A percentile compares a stretch with the other conserved stretches of the same genome.
These are phyloP conservation scores for Rachycentron canadum DNA, from an alignment of 2,797 vertebrate species.

Conservation along the genomic window DNA sequence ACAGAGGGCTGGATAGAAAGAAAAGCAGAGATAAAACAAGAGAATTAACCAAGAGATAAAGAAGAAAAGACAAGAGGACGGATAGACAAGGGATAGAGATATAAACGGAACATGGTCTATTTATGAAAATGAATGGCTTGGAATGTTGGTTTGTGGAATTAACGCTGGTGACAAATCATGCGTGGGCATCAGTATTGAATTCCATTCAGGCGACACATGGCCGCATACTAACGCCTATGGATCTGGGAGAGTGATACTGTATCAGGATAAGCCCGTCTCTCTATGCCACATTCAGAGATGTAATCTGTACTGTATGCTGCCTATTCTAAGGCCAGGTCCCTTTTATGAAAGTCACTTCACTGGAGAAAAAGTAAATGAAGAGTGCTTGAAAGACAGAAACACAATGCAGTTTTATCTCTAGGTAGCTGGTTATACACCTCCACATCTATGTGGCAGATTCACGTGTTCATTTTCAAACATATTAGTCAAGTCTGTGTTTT, in stretches of 20 bases:
- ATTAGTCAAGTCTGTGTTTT: background rate
- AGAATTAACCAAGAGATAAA: conserved; percentile 69
- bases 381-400: conserved; percentile 21
- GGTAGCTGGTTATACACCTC: background rate
- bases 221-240: conserved; percentile 44
- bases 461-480: no score
- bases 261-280: conserved; percentile 66
- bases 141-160: conserved; percentile 72
- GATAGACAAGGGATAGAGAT: conserved; percentile 59
- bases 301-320: conserved; percentile 61
- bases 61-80: conserved; percentile 35
- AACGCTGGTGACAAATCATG: conserved; percentile 64
- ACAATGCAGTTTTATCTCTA: conserved; percentile 15
- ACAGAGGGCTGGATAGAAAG: conserved; percentile 29
- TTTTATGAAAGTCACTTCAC: conserved; percentile 31
- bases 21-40: conserved; percentile 60
- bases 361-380: conserved; percentile 26
- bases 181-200: conserved; percentile 63
- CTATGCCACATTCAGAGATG: conserved; percentile 63
- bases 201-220: conserved; percentile 63
- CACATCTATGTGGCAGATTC: background rate
- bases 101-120: conserved; percentile 58
- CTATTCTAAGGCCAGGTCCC: conserved; percentile 49
- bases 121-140: conserved; percentile 70
- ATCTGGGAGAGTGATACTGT: conserved; percentile 55